Conservation (phyloP, 2,888 invertebrate species). For the Opisthograptis luteolata region DNA sequence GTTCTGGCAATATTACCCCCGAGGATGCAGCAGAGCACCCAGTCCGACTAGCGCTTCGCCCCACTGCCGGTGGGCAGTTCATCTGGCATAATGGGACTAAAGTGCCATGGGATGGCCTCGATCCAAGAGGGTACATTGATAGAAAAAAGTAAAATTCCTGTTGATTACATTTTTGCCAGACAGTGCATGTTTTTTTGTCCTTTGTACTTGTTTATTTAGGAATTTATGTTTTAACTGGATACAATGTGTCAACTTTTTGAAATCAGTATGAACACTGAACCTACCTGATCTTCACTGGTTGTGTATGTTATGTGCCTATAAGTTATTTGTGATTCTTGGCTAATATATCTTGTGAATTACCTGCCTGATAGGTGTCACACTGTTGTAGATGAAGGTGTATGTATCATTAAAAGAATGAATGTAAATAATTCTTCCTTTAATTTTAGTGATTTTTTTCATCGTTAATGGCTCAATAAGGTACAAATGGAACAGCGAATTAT, state of each 20-base stretch:
- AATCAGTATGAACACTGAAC: no score
- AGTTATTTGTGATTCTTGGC: no score
- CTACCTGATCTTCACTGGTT: background rate
- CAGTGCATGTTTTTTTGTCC: background rate
- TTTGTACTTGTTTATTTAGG: no score
- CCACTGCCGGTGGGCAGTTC: conserved; percentile 53
- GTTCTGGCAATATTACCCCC: conserved; percentile 59
- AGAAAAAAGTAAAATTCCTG: conserved; percentile 38
- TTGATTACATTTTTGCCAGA: conserved; percentile 6
- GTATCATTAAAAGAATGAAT: conserved; percentile 68
- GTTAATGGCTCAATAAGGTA: conserved; percentile 73
- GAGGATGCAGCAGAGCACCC: conserved; percentile 55
- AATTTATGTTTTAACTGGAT: no score
- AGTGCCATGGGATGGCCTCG: conserved; percentile 71
- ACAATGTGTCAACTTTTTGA: no score
- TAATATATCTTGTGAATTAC: no score
- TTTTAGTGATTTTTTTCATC: conserved; percentile 70
- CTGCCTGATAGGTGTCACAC: conserved; percentile 6
- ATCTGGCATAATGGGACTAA: conserved; percentile 63
- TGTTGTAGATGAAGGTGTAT: conserved; percentile 46
- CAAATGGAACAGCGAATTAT: conserved; percentile 73
- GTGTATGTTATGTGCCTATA: background rate
- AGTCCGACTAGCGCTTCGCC: conserved; percentile 48
- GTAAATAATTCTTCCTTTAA: conserved; percentile 58
- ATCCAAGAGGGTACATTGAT: conserved; percentile 69